Evolutionary conservation across 1,140 invertebrate genomes (phyloP), one percentile per base, ranked within the genome.

Genomic region (Alviniconcha marisindica): DNA sequence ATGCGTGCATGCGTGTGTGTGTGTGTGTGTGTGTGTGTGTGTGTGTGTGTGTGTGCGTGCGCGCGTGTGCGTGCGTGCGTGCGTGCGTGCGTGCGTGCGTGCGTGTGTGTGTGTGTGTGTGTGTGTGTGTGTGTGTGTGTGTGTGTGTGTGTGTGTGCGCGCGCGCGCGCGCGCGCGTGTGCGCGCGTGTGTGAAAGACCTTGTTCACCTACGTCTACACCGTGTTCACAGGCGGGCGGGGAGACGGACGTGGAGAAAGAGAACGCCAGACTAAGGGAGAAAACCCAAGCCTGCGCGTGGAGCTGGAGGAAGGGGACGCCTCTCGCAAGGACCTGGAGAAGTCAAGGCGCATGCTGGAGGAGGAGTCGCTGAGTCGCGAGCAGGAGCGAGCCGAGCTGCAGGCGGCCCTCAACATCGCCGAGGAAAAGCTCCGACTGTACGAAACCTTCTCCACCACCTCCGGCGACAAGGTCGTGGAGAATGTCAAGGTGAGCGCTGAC

Each of bases 361-460:
- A 88, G 56, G 87, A 87, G 1, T 88, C 88, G 84, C 78, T 90
- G 7, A 66, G 87, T 63, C 88, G 88, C 88, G 87, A 88, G 54
- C 83, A 88, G 31, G 87, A 90, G 40, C 77, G 44, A 38, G 63
- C 82, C 1, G 76, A 28, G 7, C 44, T 83, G 10, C 88, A 89
- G 42, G 74, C 77, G 28, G 87, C 88, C 3, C 56, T 88, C n/a
- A 89, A 88, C 81, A 85, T 90, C 18, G 84, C 86, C 2, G 87
- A 84, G 28, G 90, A 91, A 80, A 90, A 90, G 78, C 36, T 90
- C 40, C 83, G 86, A 24, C 77, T 91, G n/a, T 90, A 87, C 82
- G 88, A 89, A 74, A 80, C 69, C 21, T 78, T 81, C 44, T 81
- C 84, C 60, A 82, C 86, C 0, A 77, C 79, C 40, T 77, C 85